phyloP scores from a whole-genome alignment of 2,797 vertebrate species.

The Pseudotriccus pelzelni region DNA sequence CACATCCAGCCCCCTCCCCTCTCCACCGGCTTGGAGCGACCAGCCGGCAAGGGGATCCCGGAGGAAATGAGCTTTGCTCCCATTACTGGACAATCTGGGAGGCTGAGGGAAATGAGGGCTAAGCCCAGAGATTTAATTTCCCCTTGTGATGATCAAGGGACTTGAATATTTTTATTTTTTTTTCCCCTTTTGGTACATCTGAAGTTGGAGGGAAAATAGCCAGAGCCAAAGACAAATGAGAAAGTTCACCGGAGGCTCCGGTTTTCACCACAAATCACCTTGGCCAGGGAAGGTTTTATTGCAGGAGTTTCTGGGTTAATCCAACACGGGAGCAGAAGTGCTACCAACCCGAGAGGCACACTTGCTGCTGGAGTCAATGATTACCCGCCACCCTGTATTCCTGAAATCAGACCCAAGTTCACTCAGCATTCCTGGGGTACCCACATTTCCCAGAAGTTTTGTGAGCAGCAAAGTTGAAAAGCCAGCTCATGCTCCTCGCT shows the following conservation, averaged over 20 bases:
- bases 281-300: constrained; percentile 28
- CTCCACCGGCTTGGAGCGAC: not conserved
- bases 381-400: not conserved
- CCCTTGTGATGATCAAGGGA: constrained; percentile 59
- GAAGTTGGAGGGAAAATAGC: constrained; percentile 34
- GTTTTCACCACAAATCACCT: constrained; percentile 54
- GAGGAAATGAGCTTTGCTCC: constrained; percentile 76
- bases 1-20: not conserved
- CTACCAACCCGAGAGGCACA: not conserved
- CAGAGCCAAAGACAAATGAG: constrained; percentile 43
- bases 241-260: not conserved
- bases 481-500: not conserved
- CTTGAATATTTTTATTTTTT: not conserved
- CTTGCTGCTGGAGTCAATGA: not conserved
- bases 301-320: constrained; percentile 49
- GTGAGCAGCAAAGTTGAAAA: not conserved
- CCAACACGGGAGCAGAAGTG: not conserved
- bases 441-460: not conserved
- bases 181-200: not conserved
- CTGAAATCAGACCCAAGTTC: not conserved
- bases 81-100: constrained; percentile 48
- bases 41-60: not conserved
- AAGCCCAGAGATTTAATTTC: constrained; percentile 61
- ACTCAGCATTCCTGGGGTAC: not conserved
- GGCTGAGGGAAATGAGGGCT: constrained; percentile 72